A percentile compares a stretch with the other conserved stretches of the same genome.
phyloP scores from a whole-genome alignment of 2,797 vertebrate genomes.

The Onychomys torridus region DNA sequence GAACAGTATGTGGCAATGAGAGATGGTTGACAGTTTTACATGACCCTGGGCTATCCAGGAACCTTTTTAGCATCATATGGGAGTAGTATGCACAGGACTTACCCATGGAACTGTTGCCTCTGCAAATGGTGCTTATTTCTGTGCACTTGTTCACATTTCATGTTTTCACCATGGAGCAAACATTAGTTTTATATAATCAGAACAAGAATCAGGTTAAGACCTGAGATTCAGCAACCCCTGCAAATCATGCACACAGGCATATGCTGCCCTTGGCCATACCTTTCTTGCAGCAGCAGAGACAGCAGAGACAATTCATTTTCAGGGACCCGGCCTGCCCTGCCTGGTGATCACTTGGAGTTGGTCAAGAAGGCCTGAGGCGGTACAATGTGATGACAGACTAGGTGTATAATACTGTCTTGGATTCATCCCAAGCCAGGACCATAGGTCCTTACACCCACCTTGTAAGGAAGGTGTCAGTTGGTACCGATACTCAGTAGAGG shows the following conservation, averaged over 20 bases:
- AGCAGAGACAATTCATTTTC: background rate
- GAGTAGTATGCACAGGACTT: too few relatives aligned
- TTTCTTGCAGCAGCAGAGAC: background rate
- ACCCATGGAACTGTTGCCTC: too few relatives aligned
- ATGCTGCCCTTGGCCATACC: background rate
- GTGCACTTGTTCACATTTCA: background rate
- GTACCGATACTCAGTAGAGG: background rate
- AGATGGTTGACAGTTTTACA: too few relatives aligned
- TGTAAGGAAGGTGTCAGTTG: background rate
- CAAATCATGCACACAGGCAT: background rate
- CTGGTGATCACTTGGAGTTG: background rate
- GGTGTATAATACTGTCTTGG: background rate
- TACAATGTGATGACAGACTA: background rate
- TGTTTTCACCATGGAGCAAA: background rate
- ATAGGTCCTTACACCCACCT: background rate
- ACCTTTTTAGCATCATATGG: background rate
- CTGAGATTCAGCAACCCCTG: background rate
- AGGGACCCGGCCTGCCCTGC: background rate
- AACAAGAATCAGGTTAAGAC: background rate
- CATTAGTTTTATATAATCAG: background rate
- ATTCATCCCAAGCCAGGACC: background rate
- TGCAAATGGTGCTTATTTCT: background rate
- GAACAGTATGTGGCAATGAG: background rate
- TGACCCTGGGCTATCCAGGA: too few relatives aligned
- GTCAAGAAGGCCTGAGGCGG: background rate